These are phyloP conservation scores for Cottus gobio DNA, from an alignment of 2,113 vertebrate genomes.

Conservation along the genomic window DNA sequence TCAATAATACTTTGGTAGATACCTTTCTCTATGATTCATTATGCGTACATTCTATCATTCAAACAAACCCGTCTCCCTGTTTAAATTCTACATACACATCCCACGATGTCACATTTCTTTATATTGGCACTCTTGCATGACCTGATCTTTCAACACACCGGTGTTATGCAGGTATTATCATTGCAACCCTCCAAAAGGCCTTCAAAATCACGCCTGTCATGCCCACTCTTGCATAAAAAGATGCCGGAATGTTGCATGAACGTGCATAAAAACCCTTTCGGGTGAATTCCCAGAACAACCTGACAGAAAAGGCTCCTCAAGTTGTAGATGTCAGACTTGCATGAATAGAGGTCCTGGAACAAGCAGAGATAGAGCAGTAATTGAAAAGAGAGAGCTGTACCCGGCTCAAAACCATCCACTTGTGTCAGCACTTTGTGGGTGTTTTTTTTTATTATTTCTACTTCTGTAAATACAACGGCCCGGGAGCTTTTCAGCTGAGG, in stretches of 20 bases:
- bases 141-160: too few species aligned
- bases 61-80: too few species aligned
- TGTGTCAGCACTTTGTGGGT: conserved; percentile 59
- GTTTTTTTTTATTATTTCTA: neutral
- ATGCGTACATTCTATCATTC: too few species aligned
- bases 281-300: conserved; percentile 21
- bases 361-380: conserved; percentile 37
- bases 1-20: too few species aligned
- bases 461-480: conserved; percentile 33
- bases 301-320: conserved; percentile 8
- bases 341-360: conserved; percentile 39
- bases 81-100: too few species aligned
- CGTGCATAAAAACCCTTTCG: conserved; percentile 12
- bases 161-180: neutral
- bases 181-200: neutral
- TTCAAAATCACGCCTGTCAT: conserved; percentile 13
- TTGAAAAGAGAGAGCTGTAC: conserved; percentile 50
- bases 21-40: too few species aligned
- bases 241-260: neutral
- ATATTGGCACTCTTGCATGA: too few species aligned
- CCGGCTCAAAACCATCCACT: conserved; percentile 44
- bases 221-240: neutral
- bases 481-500: conserved; percentile 46
- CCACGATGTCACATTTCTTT: neutral
- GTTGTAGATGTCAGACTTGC: conserved; percentile 38